Evolutionary conservation across 2,888 invertebrate genomes (phyloP), one percentile per base, ranked within the genome.

Genomic region (Phlogophora meticulosa): DNA sequence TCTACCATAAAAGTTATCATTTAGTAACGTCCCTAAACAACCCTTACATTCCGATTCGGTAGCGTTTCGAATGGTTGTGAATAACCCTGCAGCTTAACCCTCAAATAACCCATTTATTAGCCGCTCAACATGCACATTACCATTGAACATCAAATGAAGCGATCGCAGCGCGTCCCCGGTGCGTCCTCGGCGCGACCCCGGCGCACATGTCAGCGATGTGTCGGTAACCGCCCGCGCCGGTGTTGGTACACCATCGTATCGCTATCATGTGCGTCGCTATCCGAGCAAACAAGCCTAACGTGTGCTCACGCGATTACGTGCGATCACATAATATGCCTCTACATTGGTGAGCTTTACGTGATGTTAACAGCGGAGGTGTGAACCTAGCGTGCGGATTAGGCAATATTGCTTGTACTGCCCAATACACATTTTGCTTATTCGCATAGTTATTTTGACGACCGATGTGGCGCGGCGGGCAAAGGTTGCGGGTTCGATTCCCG

Each of bases 271-370:
- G 28, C 63, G 63, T 77, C 64, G 55, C 55, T 68, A 52, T 53
- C 56, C 43, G 64, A 57, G 61, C 70, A 67, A 81, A 79, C 45
- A 78, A 59, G 32, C 38, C 62, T 53, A 61, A 64, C 59, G 46
- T 55, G 57, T 46, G 58, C 34, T 45, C 61, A 78, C 56, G 73
- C 63, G 61, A 73, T 65, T 76, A 79, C 71, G 57, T 63, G 69
- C 62, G 56, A 61, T 60, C 62, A 74, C 38, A 52, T 45, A 57
- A 40, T 55, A 62, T 22, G 34, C 7, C 49, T 4, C 34, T 7
- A 36, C 15, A 32, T 43, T 28, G 34, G 42, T 55, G 56, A 52
- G 48, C 66, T 65, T 49, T 59, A 59, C 34, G 49, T 58, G 49
- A 42, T 42, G 10, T 2, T 66, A n/a, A 48, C 48, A 17, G 11